Evolutionary conservation across 2,888 invertebrate genomes (phyloP), one percentile per base, ranked within the genome.

Genomic region (Gonocerus acuteangulatus): DNA sequence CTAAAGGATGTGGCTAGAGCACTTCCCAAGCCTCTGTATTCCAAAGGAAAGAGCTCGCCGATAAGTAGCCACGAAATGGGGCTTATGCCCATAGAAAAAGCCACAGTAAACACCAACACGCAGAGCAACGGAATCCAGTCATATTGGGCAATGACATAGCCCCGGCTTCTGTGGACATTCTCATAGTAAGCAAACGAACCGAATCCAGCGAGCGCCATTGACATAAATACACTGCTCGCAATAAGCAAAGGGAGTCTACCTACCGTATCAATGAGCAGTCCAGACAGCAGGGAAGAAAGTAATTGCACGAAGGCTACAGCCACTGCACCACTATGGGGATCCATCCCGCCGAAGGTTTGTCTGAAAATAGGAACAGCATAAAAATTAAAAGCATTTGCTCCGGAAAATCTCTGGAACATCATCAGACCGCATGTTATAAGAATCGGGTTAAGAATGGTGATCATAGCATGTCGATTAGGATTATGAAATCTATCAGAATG

Each of bases 281-380:
- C 89, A 34, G 90, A 89, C 32, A 89, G 75, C 68, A 90, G 79
- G 0, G 93, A 89, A 1, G 89, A 89, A n/a, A 90, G 74, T 1
- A 93, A 78, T 72, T 92, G 91, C 1, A 91, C 90, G 57, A 86
- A 83, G 6, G 88, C 90, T 4, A 92, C 87, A 51, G 89, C 85
- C 54, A 92, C 87, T 1, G 92, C 89, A 2, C 89, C 90, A 45
- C 85, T 82, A 68, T 89, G 88, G 3, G 89, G 88, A 71, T 89
- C 86, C 76, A 89, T 85, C 6, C 83, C 85, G 27, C 84, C 85
- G 66, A 89, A 87, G 18, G 92, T 91, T 73, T 86, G 85, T 66
- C 87, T 80, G 73, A 94, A 91, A 69, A 93, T 92, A 60, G 86
- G 84, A 11, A 90, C 91, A 49, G 89, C 88, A 74, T 90, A 90